These are phyloP conservation scores for Dufourea novaeangliae DNA, from an alignment of 1,140 invertebrate species.

Conservation along the genomic window DNA sequence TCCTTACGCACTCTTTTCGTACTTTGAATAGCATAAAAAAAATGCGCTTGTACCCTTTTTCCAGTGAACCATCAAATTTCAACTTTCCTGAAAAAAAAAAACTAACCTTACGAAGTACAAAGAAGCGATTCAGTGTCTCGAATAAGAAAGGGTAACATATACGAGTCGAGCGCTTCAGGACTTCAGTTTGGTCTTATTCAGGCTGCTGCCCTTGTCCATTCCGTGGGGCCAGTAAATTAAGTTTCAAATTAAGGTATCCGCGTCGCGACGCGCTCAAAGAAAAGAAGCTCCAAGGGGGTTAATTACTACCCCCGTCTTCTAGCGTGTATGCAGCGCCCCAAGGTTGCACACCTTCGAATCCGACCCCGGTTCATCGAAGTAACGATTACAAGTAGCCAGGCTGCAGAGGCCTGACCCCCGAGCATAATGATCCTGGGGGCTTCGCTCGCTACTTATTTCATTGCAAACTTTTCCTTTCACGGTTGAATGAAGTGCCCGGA, in stretches of 20 bases:
- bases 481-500: conserved; percentile 56
- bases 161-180: not conserved
- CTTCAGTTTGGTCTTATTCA: not conserved
- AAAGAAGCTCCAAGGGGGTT: conserved; percentile 26
- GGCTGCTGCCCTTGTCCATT: not conserved
- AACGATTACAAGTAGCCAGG: conserved; percentile 38
- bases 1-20: too few relatives aligned
- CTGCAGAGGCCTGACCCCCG: not conserved
- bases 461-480: conserved; percentile 66
- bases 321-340: not conserved
- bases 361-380: conserved; percentile 13
- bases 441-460: conserved; percentile 63
- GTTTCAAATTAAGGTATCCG: not conserved
- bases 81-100: too few relatives aligned
- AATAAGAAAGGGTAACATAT: not conserved
- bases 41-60: too few relatives aligned
- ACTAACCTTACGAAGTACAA: not conserved
- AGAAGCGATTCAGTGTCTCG: not conserved
- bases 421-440: conserved; percentile 62
- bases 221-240: conserved; percentile 8
- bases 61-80: too few relatives aligned
- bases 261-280: not conserved
- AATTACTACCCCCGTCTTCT: conserved; percentile 15
- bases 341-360: conserved; percentile 30
- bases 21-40: too few relatives aligned